A percentile compares a stretch with the other conserved stretches of the same genome.
Conservation (phyloP, 1,140 invertebrate genomes). For the honey bee (Apis mellifera) region DNA sequence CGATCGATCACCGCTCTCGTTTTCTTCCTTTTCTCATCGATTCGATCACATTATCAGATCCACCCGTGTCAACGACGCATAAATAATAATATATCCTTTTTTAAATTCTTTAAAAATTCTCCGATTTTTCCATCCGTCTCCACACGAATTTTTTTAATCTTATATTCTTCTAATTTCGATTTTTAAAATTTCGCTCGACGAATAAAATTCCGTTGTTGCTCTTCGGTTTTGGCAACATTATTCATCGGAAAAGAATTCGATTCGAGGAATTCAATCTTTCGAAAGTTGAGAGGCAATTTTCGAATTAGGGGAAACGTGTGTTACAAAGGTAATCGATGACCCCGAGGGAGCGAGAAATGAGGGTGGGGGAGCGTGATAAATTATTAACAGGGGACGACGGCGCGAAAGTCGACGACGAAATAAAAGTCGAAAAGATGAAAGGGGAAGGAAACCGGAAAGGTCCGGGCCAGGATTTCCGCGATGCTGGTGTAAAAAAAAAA, state of each 20-base stretch:
- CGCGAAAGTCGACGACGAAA: slow-evolving; percentile 31
- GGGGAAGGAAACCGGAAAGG: slow-evolving; percentile 9
- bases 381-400: slow-evolving; percentile 4
- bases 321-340: too few relatives aligned
- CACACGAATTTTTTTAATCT: too few relatives aligned
- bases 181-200: too few relatives aligned
- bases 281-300: background rate
- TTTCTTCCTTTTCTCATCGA: background rate
- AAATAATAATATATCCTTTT: too few relatives aligned
- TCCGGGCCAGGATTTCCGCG: slow-evolving; percentile 14
- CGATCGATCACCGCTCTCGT: background rate
- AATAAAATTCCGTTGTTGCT: too few relatives aligned
- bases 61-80: too few relatives aligned
- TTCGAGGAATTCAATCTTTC: background rate
- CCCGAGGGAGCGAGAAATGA: background rate
- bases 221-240: too few relatives aligned
- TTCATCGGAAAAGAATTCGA: too few relatives aligned
- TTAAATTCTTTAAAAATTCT: too few relatives aligned
- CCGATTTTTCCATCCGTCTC: too few relatives aligned
- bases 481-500: background rate
- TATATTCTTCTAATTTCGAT: too few relatives aligned
- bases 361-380: slow-evolving; percentile 2
- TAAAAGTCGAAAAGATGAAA: slow-evolving; percentile 1
- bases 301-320: background rate
- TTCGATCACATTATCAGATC: background rate